Evolutionary conservation across 2,888 invertebrate species (phyloP).

Genomic region (Spisula subtruncata): DNA sequence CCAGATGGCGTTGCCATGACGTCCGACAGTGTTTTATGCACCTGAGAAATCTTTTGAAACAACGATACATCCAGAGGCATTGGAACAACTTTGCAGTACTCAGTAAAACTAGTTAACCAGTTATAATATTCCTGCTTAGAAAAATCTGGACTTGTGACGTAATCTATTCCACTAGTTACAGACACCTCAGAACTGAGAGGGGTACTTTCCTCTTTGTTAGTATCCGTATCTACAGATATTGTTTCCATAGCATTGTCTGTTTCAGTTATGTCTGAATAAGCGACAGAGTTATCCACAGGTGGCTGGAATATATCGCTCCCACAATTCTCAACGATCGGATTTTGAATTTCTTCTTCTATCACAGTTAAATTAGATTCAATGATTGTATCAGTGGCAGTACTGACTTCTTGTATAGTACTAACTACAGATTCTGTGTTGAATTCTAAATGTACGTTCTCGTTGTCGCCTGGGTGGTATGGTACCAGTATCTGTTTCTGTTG

Average conservation of each 20-base stretch:
- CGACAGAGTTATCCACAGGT: background rate
- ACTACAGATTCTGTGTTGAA: slow-evolving; percentile 41
- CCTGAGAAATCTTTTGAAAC: slow-evolving; percentile 86
- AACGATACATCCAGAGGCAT: slow-evolving; percentile 83
- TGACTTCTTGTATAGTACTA: slow-evolving; percentile 29
- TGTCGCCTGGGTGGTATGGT: slow-evolving; percentile 60
- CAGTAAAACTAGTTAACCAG: slow-evolving; percentile 85
- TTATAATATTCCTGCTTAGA: slow-evolving; percentile 85
- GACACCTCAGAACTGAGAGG: background rate
- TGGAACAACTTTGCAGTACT: slow-evolving; percentile 82
- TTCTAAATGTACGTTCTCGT: slow-evolving; percentile 44
- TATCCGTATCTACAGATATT: slow-evolving; percentile 16
- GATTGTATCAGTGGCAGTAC: slow-evolving; percentile 34
- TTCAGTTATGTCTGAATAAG: background rate
- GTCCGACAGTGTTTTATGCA: slow-evolving; percentile 85
- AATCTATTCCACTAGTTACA: slow-evolving; percentile 70
- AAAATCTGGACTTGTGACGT: slow-evolving; percentile 84
- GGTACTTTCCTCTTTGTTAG: background rate
- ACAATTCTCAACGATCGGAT: background rate
- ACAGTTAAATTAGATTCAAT: slow-evolving; percentile 25
- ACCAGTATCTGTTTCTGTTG: slow-evolving; percentile 69
- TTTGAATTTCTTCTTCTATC: background rate
- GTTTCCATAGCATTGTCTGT: background rate
- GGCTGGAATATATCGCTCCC: background rate
- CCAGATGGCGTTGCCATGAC: slow-evolving; percentile 86